Percentiles rank a stretch among this genome's conserved stretches.
Conservation (phyloP, 2,113 vertebrate species). For the Varanus salvator region DNA sequence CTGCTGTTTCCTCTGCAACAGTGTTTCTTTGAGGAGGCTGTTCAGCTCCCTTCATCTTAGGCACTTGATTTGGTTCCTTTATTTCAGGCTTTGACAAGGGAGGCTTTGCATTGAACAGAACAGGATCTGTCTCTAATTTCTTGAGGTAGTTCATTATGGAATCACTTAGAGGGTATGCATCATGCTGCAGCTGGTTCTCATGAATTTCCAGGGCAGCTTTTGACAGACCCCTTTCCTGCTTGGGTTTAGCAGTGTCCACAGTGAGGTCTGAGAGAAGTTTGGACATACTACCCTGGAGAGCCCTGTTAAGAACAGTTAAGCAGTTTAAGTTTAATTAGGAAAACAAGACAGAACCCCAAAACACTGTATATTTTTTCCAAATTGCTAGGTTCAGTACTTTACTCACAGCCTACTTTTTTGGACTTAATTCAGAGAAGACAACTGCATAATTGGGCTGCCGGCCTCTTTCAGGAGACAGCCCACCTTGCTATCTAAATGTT, state of each 20-base stretch:
- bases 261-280: conserved; percentile 79
- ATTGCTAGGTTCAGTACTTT: not conserved
- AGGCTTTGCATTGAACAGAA: conserved; percentile 47
- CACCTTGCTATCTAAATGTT: too few relatives aligned
- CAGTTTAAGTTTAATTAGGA: conserved; percentile 40
- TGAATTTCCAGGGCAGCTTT: conserved; percentile 79
- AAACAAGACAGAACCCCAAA: not conserved
- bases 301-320: conserved; percentile 73
- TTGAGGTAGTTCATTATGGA: conserved; percentile 81
- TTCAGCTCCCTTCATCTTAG: conserved; percentile 52
- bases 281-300: conserved; percentile 80
- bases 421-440: not conserved
- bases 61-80: conserved; percentile 27
- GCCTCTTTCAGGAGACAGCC: not conserved
- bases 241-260: conserved; percentile 65
- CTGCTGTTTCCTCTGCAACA: not conserved
- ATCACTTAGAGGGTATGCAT: conserved; percentile 67
- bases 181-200: conserved; percentile 76
- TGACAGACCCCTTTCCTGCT: conserved; percentile 74
- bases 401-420: not conserved
- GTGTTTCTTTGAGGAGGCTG: conserved; percentile 26
- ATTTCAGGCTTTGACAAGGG: conserved; percentile 43
- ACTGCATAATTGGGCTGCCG: not conserved
- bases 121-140: conserved; percentile 74
- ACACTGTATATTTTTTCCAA: not conserved